These are phyloP conservation scores for Chinchilla lanigera DNA, from an alignment of 2,113 vertebrate species.

Conservation along the genomic window DNA sequence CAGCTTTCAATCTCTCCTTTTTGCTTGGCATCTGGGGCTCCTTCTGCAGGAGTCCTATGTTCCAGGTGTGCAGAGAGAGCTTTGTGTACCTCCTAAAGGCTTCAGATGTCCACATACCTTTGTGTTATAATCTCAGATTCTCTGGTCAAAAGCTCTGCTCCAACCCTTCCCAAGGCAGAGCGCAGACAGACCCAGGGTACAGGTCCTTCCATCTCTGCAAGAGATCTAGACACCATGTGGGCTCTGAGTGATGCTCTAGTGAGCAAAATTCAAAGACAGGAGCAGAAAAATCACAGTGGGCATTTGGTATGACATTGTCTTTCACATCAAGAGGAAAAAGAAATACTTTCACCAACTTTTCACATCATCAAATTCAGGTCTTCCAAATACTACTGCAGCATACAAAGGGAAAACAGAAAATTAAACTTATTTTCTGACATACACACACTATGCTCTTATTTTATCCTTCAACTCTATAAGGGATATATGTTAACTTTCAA, in stretches of 20 bases:
- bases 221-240: too few relatives aligned
- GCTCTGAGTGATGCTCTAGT: too few relatives aligned
- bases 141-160: neutral
- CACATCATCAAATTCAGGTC: neutral
- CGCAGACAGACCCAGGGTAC: neutral
- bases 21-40: accelerated
- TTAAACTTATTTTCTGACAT: neutral
- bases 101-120: neutral
- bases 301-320: neutral
- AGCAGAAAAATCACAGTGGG: neutral
- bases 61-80: neutral
- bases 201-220: neutral
- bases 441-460: neutral
- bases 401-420: neutral
- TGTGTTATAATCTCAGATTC: neutral
- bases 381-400: neutral
- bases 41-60: accelerated
- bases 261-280: neutral
- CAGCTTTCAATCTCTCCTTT: too few relatives aligned
- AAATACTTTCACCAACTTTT: neutral
- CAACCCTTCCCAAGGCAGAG: neutral
- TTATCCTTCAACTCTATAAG: neutral
- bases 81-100: neutral
- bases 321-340: neutral
- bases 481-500: neutral